Percentiles rank a stretch among this genome's conserved stretches.
Evolutionary conservation across 2,113 vertebrate species (phyloP).

Genomic region (Oryzias curvinotus): DNA sequence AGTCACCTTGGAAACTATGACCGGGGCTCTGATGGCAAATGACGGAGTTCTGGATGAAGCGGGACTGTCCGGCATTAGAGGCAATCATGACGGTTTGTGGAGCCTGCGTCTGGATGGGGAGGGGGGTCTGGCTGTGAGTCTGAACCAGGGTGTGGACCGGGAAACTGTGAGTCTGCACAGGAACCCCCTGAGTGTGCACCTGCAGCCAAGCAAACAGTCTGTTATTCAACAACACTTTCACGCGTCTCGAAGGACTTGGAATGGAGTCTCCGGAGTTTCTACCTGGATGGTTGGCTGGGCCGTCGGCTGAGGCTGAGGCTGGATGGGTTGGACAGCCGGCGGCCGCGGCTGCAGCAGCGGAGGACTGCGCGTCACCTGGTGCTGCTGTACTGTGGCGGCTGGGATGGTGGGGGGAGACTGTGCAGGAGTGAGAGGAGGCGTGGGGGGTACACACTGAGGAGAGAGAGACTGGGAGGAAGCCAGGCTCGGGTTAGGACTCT

Average conservation of each 20-base stretch:
- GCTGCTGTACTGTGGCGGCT: slow-evolving; percentile 38
- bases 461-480: slow-evolving; percentile 70
- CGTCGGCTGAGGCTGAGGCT: slow-evolving; percentile 66
- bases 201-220: slow-evolving; percentile 10
- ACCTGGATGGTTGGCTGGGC: slow-evolving; percentile 69
- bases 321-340: slow-evolving; percentile 70
- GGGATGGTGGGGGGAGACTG: slow-evolving; percentile 51
- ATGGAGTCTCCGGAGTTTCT: not conserved
- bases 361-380: slow-evolving; percentile 75
- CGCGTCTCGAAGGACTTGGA: not conserved
- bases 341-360: slow-evolving; percentile 87
- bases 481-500: slow-evolving; percentile 52
- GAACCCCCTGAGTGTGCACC: slow-evolving; percentile 70
- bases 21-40: slow-evolving; percentile 89
- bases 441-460: slow-evolving; percentile 64
- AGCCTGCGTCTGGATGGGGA: slow-evolving; percentile 80
- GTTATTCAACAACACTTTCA: not conserved
- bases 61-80: slow-evolving; percentile 83
- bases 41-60: slow-evolving; percentile 91
- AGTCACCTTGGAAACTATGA: slow-evolving; percentile 88
- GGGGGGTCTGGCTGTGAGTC: slow-evolving; percentile 68
- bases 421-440: slow-evolving; percentile 66
- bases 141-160: slow-evolving; percentile 74
- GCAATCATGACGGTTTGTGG: slow-evolving; percentile 89
- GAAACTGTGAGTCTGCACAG: slow-evolving; percentile 78